Conservation (phyloP, 2,797 vertebrate genomes). For the Sardinella longiceps region DNA sequence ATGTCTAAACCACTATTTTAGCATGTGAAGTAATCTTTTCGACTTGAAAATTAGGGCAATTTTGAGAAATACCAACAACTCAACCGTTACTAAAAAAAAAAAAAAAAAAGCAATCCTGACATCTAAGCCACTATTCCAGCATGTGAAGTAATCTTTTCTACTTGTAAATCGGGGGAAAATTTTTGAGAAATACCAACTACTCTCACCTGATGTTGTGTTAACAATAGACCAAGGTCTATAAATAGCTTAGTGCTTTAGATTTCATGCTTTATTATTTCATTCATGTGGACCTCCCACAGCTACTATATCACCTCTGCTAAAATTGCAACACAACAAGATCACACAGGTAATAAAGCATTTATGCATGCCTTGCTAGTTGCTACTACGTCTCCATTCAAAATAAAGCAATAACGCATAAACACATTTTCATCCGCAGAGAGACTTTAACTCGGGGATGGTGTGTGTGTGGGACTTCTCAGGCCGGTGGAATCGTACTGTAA, state of each 20-base stretch:
- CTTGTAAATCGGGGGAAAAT: not conserved
- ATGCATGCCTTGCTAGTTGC: not conserved
- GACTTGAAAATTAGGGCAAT: not conserved
- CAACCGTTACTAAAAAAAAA: too few relatives aligned
- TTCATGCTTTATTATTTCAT: not conserved
- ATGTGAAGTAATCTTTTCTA: not conserved
- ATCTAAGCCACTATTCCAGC: not conserved
- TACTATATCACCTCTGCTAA: not conserved
- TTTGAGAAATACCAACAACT: not conserved
- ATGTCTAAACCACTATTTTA: not conserved
- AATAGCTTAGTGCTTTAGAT: not conserved
- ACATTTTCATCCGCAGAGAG: not conserved
- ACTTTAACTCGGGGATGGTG: not conserved
- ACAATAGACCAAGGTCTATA: not conserved
- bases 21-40: not conserved
- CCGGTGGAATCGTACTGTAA: slow-evolving; percentile 69
- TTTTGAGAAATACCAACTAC: not conserved
- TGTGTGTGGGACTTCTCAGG: not conserved
- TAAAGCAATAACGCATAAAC: slow-evolving; percentile 25
- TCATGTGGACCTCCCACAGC: not conserved
- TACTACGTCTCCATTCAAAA: not conserved
- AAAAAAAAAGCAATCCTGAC: too few relatives aligned
- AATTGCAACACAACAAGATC: not conserved
- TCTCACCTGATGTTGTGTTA: not conserved
- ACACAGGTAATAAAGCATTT: not conserved